Evolutionary conservation across 2,113 vertebrate species (phyloP).

Genomic region (Shinisaurus crocodilurus): DNA sequence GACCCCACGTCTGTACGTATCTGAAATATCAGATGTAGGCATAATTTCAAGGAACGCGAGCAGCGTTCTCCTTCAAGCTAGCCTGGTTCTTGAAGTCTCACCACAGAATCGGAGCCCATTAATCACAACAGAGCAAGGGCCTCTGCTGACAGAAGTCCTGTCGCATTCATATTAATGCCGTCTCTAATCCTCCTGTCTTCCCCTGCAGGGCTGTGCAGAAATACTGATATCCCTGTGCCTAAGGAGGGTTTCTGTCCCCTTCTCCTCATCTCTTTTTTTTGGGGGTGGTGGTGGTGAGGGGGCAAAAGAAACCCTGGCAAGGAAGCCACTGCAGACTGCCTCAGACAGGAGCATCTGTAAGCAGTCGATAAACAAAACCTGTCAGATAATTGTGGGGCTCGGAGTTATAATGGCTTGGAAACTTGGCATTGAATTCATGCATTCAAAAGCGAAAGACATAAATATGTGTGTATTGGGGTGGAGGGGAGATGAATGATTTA

Average conservation of each 20-base stretch:
- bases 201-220: conserved; percentile 1
- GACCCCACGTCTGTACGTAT: background rate
- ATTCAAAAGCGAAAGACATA: background rate
- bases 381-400: background rate
- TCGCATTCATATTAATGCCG: conserved; percentile 17
- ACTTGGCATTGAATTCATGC: background rate
- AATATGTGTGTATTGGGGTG: background rate
- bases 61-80: background rate
- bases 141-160: background rate
- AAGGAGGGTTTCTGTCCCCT: background rate
- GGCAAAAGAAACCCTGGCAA: background rate
- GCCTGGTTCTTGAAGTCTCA: background rate
- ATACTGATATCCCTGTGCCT: conserved; percentile 5
- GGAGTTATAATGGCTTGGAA: background rate
- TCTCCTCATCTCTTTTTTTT: background rate
- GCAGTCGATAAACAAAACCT: conserved; percentile 8
- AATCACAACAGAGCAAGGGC: background rate
- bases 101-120: background rate
- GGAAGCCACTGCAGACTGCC: background rate
- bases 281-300: too few species aligned
- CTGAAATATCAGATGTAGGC: background rate
- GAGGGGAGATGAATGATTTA: background rate
- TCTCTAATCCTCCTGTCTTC: conserved; percentile 29
- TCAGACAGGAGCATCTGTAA: background rate
- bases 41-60: background rate